These are phyloP conservation scores for Lycorma delicatula DNA, from an alignment of 1,140 invertebrate genomes.

Conservation along the genomic window DNA sequence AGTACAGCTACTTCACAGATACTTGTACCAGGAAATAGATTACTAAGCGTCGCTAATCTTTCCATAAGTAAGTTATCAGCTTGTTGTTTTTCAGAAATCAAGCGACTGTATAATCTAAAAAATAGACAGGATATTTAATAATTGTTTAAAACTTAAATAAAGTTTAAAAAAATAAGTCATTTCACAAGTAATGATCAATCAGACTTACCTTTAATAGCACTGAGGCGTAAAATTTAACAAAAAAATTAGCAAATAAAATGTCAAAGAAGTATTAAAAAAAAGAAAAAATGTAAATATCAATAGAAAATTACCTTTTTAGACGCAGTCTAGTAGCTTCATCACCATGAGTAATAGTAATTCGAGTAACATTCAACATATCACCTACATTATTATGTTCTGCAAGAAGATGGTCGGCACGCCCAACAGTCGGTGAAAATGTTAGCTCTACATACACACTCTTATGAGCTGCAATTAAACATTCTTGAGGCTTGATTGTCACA, in stretches of 20 bases:
- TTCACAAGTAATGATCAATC: too few species aligned
- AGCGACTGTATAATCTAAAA: background rate
- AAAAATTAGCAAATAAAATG: too few species aligned
- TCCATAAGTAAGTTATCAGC: background rate
- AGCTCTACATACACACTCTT: background rate
- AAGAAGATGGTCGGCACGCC: background rate
- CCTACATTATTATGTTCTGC: background rate
- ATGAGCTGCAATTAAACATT: background rate
- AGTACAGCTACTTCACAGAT: background rate
- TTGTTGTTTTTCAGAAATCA: background rate
- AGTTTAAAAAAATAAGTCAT: too few species aligned
- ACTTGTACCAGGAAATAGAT: background rate
- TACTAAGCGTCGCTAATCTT: background rate
- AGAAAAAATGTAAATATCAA: too few species aligned
- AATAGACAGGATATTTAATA: background rate
- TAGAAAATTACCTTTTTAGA: background rate
- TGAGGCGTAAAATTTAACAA: too few species aligned
- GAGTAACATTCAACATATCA: background rate
- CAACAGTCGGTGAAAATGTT: background rate
- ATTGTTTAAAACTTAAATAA: background rate
- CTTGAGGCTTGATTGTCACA: background rate
- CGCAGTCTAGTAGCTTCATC: background rate
- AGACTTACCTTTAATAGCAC: too few species aligned
- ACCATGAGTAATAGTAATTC: background rate
- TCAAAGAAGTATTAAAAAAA: too few species aligned